A percentile compares a stretch with the other conserved stretches of the same genome.
These are phyloP conservation scores for Rhea pennata DNA, from an alignment of 2,113 vertebrate species.

Conservation along the genomic window DNA sequence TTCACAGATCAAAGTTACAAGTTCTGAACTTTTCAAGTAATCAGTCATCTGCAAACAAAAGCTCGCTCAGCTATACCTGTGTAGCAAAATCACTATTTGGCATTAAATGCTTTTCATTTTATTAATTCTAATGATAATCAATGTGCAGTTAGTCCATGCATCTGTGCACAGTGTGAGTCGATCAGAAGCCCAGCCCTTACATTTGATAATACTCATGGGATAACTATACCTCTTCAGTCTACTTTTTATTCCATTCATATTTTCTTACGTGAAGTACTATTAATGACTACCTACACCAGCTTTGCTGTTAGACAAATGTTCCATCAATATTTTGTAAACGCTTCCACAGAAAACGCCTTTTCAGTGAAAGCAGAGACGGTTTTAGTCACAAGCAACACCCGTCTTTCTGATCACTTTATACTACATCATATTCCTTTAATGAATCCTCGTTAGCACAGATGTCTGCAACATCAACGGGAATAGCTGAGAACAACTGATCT, in stretches of 20 bases:
- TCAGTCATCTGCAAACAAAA: neutral
- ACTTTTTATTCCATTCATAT: constrained; percentile 6
- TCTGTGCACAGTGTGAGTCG: neutral
- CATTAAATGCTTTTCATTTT: neutral
- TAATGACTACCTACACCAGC: constrained; percentile 33
- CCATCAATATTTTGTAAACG: constrained; percentile 66
- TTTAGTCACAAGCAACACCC: constrained; percentile 9
- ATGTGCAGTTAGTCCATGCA: neutral
- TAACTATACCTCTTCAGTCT: neutral
- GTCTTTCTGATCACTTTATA: neutral
- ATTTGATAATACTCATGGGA: neutral
- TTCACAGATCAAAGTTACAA: neutral
- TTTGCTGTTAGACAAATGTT: constrained; percentile 31
- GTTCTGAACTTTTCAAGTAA: neutral
- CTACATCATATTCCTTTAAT: neutral
- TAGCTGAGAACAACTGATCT: neutral
- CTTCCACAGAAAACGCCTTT: neutral
- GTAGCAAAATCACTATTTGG: neutral
- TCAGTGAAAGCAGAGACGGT: neutral
- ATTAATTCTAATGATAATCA: neutral
- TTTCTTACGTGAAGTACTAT: constrained; percentile 45
- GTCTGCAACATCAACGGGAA: neutral
- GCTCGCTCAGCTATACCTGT: neutral
- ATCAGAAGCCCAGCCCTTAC: neutral
- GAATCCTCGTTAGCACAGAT: neutral